These are phyloP conservation scores for Drosophila melanogaster DNA, from an alignment of 1,140 invertebrate genomes.

Conservation along the genomic window Release_6_plus_ISO1_MT NT_033779.5:17719001-17719500, in stretches of 20 bases:
- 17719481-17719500: conserved; percentile 97
- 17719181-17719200: conserved; percentile 97
- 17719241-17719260: conserved; percentile 97
- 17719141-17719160: conserved; percentile 96
- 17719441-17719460: conserved; percentile 97
- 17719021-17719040: conserved; percentile 97
- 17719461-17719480: conserved; percentile 97
- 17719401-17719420: conserved; percentile 95
- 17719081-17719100: conserved; percentile 93
- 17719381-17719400: conserved; percentile 96
- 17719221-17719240: conserved; percentile 93
- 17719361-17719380: conserved; percentile 99
- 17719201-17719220: conserved; percentile 97
- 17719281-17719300: conserved; percentile 96
- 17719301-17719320: conserved; percentile 97
- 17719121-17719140: conserved; percentile 97
- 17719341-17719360: conserved; percentile 97
- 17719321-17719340: conserved; percentile 97
- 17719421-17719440: conserved; percentile 97
- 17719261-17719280: conserved; percentile 97
- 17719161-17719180: conserved; percentile 92
- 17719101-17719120: conserved; percentile 95
- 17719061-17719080: conserved; percentile 98
- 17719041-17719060: conserved; percentile 98
- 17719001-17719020: conserved; percentile 96